Percentiles rank a stretch among this genome's conserved stretches.
Conservation (phyloP, 2,888 invertebrate species). For the Lamproptera curius region DNA sequence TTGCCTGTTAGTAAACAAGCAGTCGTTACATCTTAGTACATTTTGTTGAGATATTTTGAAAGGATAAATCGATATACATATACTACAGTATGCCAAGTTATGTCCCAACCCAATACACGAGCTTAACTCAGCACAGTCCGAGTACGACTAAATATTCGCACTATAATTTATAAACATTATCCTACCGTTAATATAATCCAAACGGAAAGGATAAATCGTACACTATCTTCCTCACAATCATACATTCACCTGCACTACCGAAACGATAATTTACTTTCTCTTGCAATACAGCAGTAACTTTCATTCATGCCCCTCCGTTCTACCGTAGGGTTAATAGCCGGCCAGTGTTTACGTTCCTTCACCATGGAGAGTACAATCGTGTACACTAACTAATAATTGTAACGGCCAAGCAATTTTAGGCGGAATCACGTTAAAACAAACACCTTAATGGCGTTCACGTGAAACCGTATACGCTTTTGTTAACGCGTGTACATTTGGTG, state of each 20-base stretch:
- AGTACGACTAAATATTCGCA: too few species aligned
- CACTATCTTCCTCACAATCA: conserved; percentile 1
- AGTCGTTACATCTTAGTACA: too few species aligned
- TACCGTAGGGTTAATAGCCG: conserved; percentile 28
- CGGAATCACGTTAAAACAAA: conserved; percentile 6
- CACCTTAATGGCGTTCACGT: background rate
- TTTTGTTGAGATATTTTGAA: too few species aligned
- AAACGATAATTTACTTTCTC: conserved; percentile 9
- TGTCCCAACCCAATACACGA: too few species aligned
- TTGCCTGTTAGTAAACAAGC: too few species aligned
- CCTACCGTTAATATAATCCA: background rate
- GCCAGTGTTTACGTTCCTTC: conserved; percentile 62
- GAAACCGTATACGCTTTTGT: background rate
- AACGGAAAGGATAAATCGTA: conserved; percentile 4
- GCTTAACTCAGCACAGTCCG: too few species aligned
- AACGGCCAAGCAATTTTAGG: conserved; percentile 14
- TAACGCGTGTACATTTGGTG: background rate
- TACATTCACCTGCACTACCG: background rate
- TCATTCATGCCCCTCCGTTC: conserved; percentile 19
- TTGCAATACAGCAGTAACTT: background rate
- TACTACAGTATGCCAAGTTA: too few species aligned
- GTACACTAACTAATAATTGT: background rate
- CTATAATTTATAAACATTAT: background rate
- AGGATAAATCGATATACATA: too few species aligned
- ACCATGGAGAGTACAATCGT: conserved; percentile 61